Base-by-base conservation (phyloP, 2,888 invertebrate species). In the Drosophila anomalata region DNA sequence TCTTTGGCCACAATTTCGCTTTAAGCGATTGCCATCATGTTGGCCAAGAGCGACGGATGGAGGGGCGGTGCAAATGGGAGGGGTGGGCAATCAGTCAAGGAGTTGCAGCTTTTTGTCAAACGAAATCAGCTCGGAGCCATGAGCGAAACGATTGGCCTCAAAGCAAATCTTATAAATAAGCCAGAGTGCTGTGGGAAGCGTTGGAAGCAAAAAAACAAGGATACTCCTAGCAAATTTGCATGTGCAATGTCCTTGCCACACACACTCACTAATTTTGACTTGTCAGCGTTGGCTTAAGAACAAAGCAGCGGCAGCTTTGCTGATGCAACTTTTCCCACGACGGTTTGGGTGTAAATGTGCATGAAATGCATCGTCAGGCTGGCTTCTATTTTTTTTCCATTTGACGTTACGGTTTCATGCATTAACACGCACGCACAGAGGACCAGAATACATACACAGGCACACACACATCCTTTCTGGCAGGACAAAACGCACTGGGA, bases 151-250 rank as follows among this genome's bases (percentile, higher is more conserved):
- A 46, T 53, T 42, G 52, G 82, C 73, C 74, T 78, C 87, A 78
- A 79, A 77, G 79, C 62, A 72, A 75, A 85, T 77, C 82, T 87
- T 87, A 85, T 87, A 85, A 85, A 87, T 87, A 83, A 82, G 71
- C 77, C 73, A 58, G 62, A 68, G 68, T 73, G 78, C 76, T 20
- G 66, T 24, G 62, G 53, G 69, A 82, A 73, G 7, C 29, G 48
- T 41, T 53, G 33, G 17, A 17, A 17, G 17, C 1, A 17, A 36
- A 62, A 69, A 69, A 51, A 51, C 46, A 26, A 22, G 62, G 60
- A 53, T 51, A 60, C 86, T 56, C 29, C 54, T 56, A 60, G 75
- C 63, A 73, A 77, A 83, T 87, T 83, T 83, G 86, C 82, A 83
- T 83, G 79, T 71, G 68, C 77, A 80, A 46, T 52, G 54, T 44